A percentile compares a stretch with the other conserved stretches of the same genome.
These are phyloP conservation scores for Phrynocephalus versicolor DNA, from an alignment of 2,113 vertebrate genomes.

Conservation along the genomic window DNA sequence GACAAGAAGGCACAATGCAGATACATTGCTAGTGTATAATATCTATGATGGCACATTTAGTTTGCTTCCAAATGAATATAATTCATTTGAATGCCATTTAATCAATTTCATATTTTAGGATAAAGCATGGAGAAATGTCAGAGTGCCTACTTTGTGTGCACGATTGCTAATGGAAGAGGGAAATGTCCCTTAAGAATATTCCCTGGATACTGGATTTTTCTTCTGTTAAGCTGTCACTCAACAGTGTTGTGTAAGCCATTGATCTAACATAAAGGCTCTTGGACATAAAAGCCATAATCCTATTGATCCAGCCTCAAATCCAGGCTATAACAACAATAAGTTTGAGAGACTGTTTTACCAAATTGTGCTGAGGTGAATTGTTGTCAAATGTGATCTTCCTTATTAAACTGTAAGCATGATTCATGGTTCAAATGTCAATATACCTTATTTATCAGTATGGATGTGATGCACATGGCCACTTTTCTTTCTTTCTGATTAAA, in stretches of 20 bases:
- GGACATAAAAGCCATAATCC: slow-evolving; percentile 1
- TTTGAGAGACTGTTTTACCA: slow-evolving; percentile 10
- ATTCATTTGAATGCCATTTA: background rate
- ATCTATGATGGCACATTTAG: background rate
- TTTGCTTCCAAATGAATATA: slow-evolving; percentile 4
- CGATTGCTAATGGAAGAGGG: background rate
- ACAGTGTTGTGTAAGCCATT: slow-evolving; percentile 17
- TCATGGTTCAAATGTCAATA: background rate
- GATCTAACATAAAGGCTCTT: slow-evolving; percentile 5
- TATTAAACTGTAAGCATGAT: background rate
- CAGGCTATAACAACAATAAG: background rate
- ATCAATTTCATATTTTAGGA: background rate
- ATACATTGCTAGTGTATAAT: background rate
- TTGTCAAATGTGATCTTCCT: background rate
- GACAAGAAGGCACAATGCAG: background rate
- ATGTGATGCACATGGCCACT: background rate
- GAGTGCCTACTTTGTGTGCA: background rate
- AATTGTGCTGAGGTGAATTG: background rate
- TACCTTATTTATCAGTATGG: background rate
- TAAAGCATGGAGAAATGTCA: background rate
- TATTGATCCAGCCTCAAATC: slow-evolving; percentile 1
- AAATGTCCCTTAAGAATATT: slow-evolving; percentile 10
- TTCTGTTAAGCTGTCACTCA: slow-evolving; percentile 22
- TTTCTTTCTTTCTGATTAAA: background rate
- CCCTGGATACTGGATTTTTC: slow-evolving; percentile 2